A percentile compares a stretch with the other conserved stretches of the same genome.
phyloP scores from a whole-genome alignment of 1,140 invertebrate genomes.

The Gerris buenoi region DNA sequence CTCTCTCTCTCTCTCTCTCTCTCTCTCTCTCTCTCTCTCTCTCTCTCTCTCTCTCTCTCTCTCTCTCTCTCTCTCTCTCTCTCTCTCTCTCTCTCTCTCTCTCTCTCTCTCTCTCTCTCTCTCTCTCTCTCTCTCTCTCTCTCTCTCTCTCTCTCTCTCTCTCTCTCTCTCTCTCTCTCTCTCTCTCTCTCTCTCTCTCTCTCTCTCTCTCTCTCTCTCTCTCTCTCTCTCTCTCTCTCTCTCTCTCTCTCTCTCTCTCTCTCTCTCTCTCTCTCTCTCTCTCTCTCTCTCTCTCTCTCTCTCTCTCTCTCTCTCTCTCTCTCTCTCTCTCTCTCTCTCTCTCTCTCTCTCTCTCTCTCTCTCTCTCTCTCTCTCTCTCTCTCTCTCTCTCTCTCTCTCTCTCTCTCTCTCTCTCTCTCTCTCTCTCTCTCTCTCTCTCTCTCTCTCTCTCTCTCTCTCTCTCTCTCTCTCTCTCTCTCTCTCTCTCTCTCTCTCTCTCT shows the following conservation, averaged over 20 bases:
- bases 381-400: slow-evolving; percentile 3
- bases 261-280: slow-evolving; percentile 8
- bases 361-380: slow-evolving; percentile 8
- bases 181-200: neutral
- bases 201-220: neutral
- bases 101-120: neutral
- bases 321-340: slow-evolving; percentile 4
- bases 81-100: neutral
- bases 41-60: slow-evolving; percentile 5
- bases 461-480: slow-evolving; percentile 3
- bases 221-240: neutral
- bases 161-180: slow-evolving; percentile 2
- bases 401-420: neutral
- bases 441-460: slow-evolving; percentile 2
- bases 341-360: slow-evolving; percentile 8
- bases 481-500: neutral
- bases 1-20: slow-evolving; percentile 5
- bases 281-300: slow-evolving; percentile 3
- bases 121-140: slow-evolving; percentile 5
- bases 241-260: slow-evolving; percentile 7
- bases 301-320: slow-evolving; percentile 5
- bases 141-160: slow-evolving; percentile 2
- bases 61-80: slow-evolving; percentile 10
- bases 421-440: slow-evolving; percentile 4
- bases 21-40: slow-evolving; percentile 1